Percentiles rank a stretch among this genome's conserved stretches.
Evolutionary conservation across 2,113 vertebrate species (phyloP).

Genomic region (Hylia prasina): DNA sequence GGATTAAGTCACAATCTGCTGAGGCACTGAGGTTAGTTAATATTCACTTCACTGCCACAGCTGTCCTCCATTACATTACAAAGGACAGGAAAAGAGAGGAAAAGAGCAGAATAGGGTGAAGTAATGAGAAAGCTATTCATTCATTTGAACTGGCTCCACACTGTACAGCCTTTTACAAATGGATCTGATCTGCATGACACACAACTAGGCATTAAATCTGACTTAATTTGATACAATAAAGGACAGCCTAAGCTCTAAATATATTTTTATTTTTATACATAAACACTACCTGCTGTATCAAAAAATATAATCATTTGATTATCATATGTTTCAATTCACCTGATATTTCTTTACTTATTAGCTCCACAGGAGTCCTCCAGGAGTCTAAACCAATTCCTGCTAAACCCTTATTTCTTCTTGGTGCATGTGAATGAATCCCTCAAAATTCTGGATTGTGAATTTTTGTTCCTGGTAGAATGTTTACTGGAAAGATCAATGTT

Average conservation of each 20-base stretch:
- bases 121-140: conserved; percentile 79
- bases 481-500: neutral
- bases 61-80: conserved; percentile 81
- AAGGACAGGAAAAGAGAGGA: conserved; percentile 79
- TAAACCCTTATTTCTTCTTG: conserved; percentile 46
- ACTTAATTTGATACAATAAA: conserved; percentile 71
- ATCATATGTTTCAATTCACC: conserved; percentile 55
- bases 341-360: conserved; percentile 57
- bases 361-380: conserved; percentile 12
- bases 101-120: conserved; percentile 73
- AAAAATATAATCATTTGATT: conserved; percentile 59
- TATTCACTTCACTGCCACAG: conserved; percentile 81
- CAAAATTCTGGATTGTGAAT: conserved; percentile 2
- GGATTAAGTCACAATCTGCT: conserved; percentile 82
- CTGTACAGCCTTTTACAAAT: conserved; percentile 60
- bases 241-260: conserved; percentile 28
- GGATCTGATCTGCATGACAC: conserved; percentile 70
- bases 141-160: conserved; percentile 62
- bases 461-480: conserved; percentile 31
- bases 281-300: conserved; percentile 28
- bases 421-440: conserved; percentile 3
- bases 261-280: conserved; percentile 65
- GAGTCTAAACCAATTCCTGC: conserved; percentile 33
- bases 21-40: conserved; percentile 76
- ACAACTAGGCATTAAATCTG: conserved; percentile 65